A percentile compares a stretch with the other conserved stretches of the same genome.
phyloP scores from a whole-genome alignment of 2,888 invertebrate species.

The Eupithecia vulgata region DNA sequence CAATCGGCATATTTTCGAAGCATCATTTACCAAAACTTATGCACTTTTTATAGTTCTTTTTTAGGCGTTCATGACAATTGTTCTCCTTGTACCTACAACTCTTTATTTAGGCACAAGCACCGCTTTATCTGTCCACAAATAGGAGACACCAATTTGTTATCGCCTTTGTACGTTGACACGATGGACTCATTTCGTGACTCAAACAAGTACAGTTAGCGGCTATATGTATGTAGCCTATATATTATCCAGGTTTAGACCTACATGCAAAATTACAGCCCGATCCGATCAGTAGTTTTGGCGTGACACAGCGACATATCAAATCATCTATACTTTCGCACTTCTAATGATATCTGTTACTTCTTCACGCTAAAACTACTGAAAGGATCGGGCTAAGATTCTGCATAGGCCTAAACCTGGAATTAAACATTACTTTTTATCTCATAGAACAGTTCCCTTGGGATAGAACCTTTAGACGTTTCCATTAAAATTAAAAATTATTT shows the following conservation, averaged over 20 bases:
- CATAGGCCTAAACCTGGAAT: too few relatives aligned
- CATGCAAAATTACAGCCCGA: not conserved
- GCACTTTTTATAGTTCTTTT: not conserved
- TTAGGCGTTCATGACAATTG: not conserved
- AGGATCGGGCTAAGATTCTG: too few relatives aligned
- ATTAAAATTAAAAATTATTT: too few relatives aligned
- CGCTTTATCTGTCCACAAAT: not conserved
- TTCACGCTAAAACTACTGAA: too few relatives aligned
- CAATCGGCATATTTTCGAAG: too few relatives aligned
- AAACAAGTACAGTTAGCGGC: not conserved
- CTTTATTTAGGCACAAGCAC: not conserved
- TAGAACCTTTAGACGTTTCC: too few relatives aligned
- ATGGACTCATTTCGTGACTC: conserved; percentile 2
- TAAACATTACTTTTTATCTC: too few relatives aligned
- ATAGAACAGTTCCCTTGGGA: too few relatives aligned
- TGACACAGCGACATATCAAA: not conserved
- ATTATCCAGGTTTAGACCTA: not conserved
- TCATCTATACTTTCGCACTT: not conserved
- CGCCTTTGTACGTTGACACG: conserved; percentile 1
- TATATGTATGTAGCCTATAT: not conserved
- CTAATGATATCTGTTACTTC: too few relatives aligned
- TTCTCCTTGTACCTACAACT: not conserved
- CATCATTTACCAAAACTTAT: not conserved
- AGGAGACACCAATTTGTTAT: conserved; percentile 6
- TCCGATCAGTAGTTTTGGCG: not conserved